phyloP scores from a whole-genome alignment of 1,140 invertebrate genomes.

The Penaeus indicus region DNA sequence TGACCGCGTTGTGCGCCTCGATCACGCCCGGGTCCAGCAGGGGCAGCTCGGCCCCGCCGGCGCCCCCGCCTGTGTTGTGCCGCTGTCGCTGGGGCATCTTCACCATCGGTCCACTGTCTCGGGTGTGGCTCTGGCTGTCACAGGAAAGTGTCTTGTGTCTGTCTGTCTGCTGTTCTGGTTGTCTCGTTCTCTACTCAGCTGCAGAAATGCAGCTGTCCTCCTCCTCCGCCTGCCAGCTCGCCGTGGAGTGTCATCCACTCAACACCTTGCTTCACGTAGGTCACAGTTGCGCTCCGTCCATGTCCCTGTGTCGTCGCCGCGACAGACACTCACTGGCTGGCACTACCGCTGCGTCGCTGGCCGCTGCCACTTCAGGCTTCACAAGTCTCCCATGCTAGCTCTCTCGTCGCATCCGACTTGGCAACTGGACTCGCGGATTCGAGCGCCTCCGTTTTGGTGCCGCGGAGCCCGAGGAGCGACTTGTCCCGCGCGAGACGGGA shows the following conservation, averaged over 20 bases:
- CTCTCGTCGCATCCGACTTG: conserved; percentile 63
- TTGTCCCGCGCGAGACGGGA: conserved; percentile 46
- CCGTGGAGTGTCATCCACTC: conserved; percentile 63
- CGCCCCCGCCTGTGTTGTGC: conserved; percentile 66
- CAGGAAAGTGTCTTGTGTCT: not conserved
- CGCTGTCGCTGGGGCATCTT: conserved; percentile 67
- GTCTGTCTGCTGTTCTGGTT: conserved; percentile 11
- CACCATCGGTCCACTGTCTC: conserved; percentile 62
- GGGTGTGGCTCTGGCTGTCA: not conserved
- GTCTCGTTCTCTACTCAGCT: conserved; percentile 43
- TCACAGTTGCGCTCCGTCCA: conserved; percentile 60
- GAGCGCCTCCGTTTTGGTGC: conserved; percentile 64
- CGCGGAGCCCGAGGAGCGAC: conserved; percentile 41
- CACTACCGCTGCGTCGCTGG: conserved; percentile 63
- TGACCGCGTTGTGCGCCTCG: conserved; percentile 69
- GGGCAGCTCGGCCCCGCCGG: conserved; percentile 64
- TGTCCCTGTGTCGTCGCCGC: conserved; percentile 54
- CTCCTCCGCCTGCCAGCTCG: conserved; percentile 62
- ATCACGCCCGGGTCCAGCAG: conserved; percentile 69
- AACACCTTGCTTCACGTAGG: conserved; percentile 41
- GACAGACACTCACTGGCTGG: conserved; percentile 59
- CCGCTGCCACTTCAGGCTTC: conserved; percentile 56
- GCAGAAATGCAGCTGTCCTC: conserved; percentile 50
- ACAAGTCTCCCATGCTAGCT: conserved; percentile 60
- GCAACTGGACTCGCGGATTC: conserved; percentile 57